Conservation (phyloP, 1,140 invertebrate species). For the Hormaphis cornu region DNA sequence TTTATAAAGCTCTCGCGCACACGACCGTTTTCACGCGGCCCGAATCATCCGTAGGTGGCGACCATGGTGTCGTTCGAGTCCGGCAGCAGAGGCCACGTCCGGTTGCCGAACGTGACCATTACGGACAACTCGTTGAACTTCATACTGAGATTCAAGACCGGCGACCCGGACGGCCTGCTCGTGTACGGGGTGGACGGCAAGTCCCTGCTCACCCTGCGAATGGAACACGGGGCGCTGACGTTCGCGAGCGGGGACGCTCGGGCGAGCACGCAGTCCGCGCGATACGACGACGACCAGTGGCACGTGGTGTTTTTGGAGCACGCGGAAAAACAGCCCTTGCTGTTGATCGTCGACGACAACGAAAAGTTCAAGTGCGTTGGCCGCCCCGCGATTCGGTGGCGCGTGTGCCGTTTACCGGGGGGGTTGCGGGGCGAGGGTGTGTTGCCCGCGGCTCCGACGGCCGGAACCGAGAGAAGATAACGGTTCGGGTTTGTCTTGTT, state of each 20-base stretch:
- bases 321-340: conserved; percentile 41
- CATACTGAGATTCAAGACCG: conserved; percentile 82
- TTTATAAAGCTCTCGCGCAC: too few species aligned
- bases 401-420: too few species aligned
- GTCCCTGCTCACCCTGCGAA: conserved; percentile 53
- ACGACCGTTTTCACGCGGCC: too few species aligned
- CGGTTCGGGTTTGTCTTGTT: too few species aligned
- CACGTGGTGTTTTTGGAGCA: conserved; percentile 82
- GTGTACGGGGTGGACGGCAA: conserved; percentile 61
- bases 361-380: conserved; percentile 55
- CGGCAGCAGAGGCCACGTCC: conserved; percentile 53
- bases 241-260: conserved; percentile 57
- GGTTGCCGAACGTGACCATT: conserved; percentile 41
- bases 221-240: conserved; percentile 59
- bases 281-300: conserved; percentile 82
- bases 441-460: not conserved
- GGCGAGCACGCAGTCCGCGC: conserved; percentile 48
- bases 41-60: conserved; percentile 46
- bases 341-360: conserved; percentile 76
- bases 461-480: too few species aligned
- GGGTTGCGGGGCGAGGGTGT: too few species aligned
- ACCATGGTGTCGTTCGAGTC: conserved; percentile 54
- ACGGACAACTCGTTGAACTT: conserved; percentile 57
- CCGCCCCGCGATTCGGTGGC: not conserved
- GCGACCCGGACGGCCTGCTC: conserved; percentile 63